Evolutionary conservation across 2,113 vertebrate species (phyloP).

Genomic region (Oxyura jamaicensis): DNA sequence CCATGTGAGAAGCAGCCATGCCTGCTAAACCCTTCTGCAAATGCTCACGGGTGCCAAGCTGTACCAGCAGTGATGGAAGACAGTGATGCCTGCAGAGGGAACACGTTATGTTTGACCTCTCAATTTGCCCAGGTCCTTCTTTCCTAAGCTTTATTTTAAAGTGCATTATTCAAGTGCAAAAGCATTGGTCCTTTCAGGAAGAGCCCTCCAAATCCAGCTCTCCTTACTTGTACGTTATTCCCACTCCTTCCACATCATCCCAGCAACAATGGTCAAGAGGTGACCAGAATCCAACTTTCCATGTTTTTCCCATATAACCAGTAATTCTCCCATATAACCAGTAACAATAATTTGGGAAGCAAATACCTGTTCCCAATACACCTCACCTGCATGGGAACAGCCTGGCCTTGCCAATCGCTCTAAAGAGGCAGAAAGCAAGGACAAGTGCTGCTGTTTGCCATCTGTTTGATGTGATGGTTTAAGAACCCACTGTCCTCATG

Average conservation of each 20-base stretch:
- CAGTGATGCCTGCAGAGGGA: background rate
- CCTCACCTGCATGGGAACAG: background rate
- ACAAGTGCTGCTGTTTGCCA: background rate
- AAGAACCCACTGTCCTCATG: background rate
- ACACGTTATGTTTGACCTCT: fast-evolving
- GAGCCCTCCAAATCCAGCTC: background rate
- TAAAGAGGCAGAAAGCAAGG: background rate
- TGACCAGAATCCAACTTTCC: background rate
- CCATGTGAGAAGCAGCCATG: fast-evolving
- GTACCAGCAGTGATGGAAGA: background rate
- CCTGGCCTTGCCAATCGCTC: background rate
- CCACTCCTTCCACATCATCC: background rate
- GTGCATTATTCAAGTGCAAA: background rate
- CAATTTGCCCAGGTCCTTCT: background rate
- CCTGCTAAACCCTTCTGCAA: background rate
- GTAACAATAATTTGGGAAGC: background rate
- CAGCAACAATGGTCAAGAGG: fast-evolving
- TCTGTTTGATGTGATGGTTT: background rate
- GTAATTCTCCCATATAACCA: background rate
- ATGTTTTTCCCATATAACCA: background rate
- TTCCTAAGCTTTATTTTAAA: background rate
- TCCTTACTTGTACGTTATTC: background rate
- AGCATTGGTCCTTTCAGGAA: background rate
- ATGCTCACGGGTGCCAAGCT: background rate
- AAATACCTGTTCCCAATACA: background rate